Evolutionary conservation across 1,140 invertebrate species (phyloP).

Genomic region (Drosophila sechellia): DNA sequence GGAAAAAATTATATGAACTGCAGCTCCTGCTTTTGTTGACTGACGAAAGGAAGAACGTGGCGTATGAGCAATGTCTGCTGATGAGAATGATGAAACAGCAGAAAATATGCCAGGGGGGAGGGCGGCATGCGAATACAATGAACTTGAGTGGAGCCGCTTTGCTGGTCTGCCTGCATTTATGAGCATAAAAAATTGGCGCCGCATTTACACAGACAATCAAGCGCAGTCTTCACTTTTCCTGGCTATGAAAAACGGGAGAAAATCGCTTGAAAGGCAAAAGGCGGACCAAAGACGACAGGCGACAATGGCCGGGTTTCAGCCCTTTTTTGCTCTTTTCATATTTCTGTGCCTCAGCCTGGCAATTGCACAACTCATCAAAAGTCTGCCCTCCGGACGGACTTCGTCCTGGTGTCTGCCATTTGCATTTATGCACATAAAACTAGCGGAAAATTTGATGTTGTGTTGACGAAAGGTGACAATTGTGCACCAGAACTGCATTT

Average conservation of each 20-base stretch:
- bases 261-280: conserved; percentile 64
- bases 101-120: conserved; percentile 63
- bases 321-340: conserved; percentile 2
- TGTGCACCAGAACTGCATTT: conserved; percentile 42
- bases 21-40: conserved; percentile 63
- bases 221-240: conserved; percentile 44
- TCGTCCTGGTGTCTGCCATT: conserved; percentile 35
- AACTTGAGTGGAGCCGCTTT: conserved; percentile 60
- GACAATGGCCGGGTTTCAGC: conserved; percentile 62
- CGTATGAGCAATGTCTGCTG: conserved; percentile 81
- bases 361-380: conserved; percentile 80
- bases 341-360: conserved; percentile 34
- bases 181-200: conserved; percentile 79
- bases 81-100: conserved; percentile 82
- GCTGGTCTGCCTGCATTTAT: conserved; percentile 68
- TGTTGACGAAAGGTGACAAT: conserved; percentile 78
- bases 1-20: conserved; percentile 59
- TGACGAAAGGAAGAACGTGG: conserved; percentile 60
- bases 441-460: conserved; percentile 72
- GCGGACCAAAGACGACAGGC: conserved; percentile 57
- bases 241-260: conserved; percentile 5
- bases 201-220: conserved; percentile 75
- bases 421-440: conserved; percentile 82
- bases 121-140: conserved; percentile 75
- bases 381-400: conserved; percentile 44